A percentile compares a stretch with the other conserved stretches of the same genome.
Evolutionary conservation across 2,113 vertebrate species (phyloP).

Genomic region (Erpornis zantholeuca): DNA sequence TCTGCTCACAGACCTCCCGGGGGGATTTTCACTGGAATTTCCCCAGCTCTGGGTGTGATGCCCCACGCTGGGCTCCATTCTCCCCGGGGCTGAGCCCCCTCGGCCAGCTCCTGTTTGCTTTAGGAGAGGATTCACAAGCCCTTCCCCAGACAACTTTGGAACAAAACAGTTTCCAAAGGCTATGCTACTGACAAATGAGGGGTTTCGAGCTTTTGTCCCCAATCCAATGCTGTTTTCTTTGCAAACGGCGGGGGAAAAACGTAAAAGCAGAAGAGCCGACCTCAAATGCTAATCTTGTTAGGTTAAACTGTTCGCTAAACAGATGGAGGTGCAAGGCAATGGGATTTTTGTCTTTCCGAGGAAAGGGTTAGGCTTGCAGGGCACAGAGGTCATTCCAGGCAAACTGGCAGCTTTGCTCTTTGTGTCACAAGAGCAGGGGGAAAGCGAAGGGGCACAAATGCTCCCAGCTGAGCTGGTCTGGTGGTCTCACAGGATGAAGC

Average conservation of each 20-base stretch:
- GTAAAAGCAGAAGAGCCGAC: slow-evolving; percentile 35
- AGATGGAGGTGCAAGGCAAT: slow-evolving; percentile 53
- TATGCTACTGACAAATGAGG: slow-evolving; percentile 43
- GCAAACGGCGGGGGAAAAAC: neutral
- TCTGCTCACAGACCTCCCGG: neutral
- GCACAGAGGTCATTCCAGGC: slow-evolving; percentile 35
- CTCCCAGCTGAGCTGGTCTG: neutral
- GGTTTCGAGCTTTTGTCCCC: slow-evolving; percentile 51
- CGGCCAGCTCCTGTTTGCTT: neutral
- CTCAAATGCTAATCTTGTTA: slow-evolving; percentile 67
- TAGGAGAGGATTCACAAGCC: neutral
- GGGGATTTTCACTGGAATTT: neutral
- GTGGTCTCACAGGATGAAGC: neutral
- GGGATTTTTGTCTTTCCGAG: slow-evolving; percentile 29
- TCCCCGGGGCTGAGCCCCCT: neutral
- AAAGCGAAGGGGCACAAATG: slow-evolving; percentile 5
- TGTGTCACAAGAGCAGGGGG: neutral
- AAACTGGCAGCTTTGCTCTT: slow-evolving; percentile 51
- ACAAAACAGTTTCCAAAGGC: slow-evolving; percentile 59
- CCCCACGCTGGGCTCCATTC: neutral
- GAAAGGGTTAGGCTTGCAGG: slow-evolving; percentile 44
- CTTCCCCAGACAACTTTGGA: neutral
- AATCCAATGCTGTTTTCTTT: slow-evolving; percentile 59
- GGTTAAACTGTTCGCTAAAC: slow-evolving; percentile 67
- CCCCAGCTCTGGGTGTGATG: neutral